Conservation (phyloP, 1,140 invertebrate species). For the Drosophila serrata region DNA sequence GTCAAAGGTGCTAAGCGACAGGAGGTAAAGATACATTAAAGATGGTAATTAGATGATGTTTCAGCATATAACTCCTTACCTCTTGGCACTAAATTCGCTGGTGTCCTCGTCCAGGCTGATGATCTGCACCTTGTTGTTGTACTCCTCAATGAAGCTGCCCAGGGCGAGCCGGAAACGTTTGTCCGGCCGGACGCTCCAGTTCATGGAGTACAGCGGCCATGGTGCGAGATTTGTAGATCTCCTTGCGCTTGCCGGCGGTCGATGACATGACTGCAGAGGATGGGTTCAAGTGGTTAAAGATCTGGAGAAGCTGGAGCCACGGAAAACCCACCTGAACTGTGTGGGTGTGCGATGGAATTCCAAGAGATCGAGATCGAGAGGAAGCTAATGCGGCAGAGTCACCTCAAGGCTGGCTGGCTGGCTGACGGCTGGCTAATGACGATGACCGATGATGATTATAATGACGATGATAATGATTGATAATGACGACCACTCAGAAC, state of each 20-base stretch:
- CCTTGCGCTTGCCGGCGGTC: conserved; percentile 89
- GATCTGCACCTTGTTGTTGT: conserved; percentile 99
- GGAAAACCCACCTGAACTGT: conserved; percentile 37
- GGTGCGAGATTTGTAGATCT: conserved; percentile 95
- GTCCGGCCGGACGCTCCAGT: conserved; percentile 99
- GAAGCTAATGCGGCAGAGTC: conserved; percentile 1
- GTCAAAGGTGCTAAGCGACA: conserved; percentile 96
- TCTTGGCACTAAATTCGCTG: conserved; percentile 97
- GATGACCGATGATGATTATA: conserved; percentile 15
- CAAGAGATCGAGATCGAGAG: conserved; percentile 15
- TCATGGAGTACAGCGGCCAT: conserved; percentile 99
- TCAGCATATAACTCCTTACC: conserved; percentile 29
- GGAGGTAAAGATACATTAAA: background rate
- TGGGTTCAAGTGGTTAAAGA: background rate
- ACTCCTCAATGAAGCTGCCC: conserved; percentile 99
- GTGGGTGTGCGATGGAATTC: conserved; percentile 15
- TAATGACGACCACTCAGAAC: conserved; percentile 58
- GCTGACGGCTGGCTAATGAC: conserved; percentile 16
- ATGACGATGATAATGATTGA: conserved; percentile 45
- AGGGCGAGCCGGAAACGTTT: conserved; percentile 98
- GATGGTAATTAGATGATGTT: background rate
- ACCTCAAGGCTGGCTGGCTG: conserved; percentile 14
- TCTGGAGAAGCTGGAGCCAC: background rate
- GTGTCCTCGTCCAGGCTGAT: conserved; percentile 99
- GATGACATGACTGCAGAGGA: conserved; percentile 85